Evolutionary conservation across 2,113 vertebrate genomes (phyloP).

Genomic region (Aspidoscelis tigris): DNA sequence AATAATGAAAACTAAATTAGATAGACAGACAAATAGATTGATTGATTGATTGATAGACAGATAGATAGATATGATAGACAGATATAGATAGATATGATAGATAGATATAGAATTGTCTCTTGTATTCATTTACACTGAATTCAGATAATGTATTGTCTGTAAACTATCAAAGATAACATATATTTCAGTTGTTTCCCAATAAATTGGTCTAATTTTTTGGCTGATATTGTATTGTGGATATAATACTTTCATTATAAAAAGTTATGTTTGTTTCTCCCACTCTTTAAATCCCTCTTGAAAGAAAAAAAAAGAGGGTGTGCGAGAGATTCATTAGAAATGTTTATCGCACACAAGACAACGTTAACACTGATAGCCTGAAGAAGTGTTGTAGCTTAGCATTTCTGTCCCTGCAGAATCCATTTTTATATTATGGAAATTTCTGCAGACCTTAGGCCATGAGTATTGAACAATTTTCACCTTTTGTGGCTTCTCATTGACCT

Average conservation of each 20-base stretch:
- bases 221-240: not conserved
- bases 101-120: not conserved
- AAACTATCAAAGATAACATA: not conserved
- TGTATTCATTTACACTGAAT: not conserved
- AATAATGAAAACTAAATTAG: not conserved
- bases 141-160: not conserved
- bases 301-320: conserved; percentile 5
- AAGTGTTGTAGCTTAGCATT: conserved; percentile 60
- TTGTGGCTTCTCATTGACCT: conserved; percentile 78
- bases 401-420: conserved; percentile 72
- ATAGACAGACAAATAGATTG: too few species aligned
- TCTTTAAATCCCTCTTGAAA: not conserved
- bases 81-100: too few species aligned
- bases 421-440: conserved; percentile 80
- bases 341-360: conserved; percentile 55
- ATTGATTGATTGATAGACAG: too few species aligned
- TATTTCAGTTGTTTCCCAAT: not conserved
- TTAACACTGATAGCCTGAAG: conserved; percentile 59
- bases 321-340: conserved; percentile 42
- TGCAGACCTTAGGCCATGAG: conserved; percentile 77
- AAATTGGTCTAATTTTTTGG: not conserved
- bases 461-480: conserved; percentile 81
- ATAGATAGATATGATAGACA: too few species aligned
- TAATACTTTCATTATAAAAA: conserved; percentile 41
- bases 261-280: conserved; percentile 1